Conservation (phyloP, 2,797 vertebrate species). For the Enteromius radiatus region DNA sequence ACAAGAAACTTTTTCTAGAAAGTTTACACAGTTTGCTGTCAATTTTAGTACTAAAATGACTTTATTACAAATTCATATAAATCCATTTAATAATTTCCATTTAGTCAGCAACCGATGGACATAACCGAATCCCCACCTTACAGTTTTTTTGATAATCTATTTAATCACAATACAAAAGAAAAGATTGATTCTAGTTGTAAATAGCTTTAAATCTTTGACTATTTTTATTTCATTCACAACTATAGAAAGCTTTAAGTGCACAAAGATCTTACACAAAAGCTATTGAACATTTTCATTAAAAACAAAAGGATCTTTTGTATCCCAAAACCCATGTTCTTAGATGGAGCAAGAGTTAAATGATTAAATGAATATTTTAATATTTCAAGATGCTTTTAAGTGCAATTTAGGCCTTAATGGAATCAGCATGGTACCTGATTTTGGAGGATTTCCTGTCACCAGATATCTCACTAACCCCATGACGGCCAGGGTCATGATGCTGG, state of each 20-base stretch:
- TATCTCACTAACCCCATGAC: conserved; percentile 70
- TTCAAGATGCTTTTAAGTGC: background rate
- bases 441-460: conserved; percentile 68
- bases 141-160: background rate
- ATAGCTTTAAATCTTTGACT: background rate
- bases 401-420: background rate
- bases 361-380: background rate
- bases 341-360: background rate
- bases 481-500: conserved; percentile 72
- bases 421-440: conserved; percentile 61
- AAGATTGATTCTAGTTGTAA: background rate
- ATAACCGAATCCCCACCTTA: background rate
- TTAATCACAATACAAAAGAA: background rate
- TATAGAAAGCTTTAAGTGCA: background rate
- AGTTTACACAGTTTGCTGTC: background rate
- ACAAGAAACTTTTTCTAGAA: background rate
- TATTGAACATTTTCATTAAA: background rate
- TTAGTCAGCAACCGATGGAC: background rate
- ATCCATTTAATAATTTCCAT: background rate
- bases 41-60: background rate
- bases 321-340: background rate
- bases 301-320: background rate
- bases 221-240: background rate
- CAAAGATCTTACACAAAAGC: too few species aligned
- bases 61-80: background rate